Evolutionary conservation across 2,113 vertebrate genomes (phyloP).

Genomic region (Muntiacus muntjak): DNA sequence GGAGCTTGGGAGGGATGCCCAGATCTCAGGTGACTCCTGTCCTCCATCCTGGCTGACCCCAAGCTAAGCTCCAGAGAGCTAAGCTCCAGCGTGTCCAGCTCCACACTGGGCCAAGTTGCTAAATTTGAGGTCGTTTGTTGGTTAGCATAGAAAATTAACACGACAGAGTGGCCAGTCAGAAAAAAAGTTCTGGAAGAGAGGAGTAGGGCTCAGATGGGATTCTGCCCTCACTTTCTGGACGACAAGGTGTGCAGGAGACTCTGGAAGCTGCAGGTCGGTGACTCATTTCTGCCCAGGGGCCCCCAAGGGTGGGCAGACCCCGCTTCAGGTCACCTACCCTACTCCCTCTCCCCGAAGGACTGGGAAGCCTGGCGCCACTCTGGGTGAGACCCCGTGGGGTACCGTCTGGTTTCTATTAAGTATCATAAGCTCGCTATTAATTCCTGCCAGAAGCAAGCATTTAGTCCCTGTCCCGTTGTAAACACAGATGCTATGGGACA

Average conservation of each 20-base stretch:
- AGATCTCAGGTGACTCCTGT: fast-evolving
- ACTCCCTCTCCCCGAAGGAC: background rate
- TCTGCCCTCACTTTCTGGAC: background rate
- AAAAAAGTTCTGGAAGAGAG: background rate
- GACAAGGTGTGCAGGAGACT: background rate
- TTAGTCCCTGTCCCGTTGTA: background rate
- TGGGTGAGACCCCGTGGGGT: background rate
- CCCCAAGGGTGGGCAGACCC: background rate
- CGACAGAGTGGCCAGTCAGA: background rate
- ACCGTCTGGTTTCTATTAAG: slow-evolving; percentile 26
- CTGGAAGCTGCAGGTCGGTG: background rate
- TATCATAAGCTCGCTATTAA: background rate
- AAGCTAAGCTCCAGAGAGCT: background rate
- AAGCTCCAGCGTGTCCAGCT: background rate
- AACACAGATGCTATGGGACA: background rate
- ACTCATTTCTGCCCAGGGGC: background rate
- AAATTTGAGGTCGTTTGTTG: background rate
- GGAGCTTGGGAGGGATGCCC: background rate
- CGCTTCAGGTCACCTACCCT: background rate
- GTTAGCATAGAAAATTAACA: background rate
- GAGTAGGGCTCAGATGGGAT: background rate
- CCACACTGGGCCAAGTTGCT: background rate
- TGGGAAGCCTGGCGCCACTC: background rate
- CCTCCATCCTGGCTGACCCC: background rate
- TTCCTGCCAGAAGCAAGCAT: background rate